These are phyloP conservation scores for Cephalopachus bancanus DNA, from an alignment of 2,797 vertebrate species.

Conservation along the genomic window DNA sequence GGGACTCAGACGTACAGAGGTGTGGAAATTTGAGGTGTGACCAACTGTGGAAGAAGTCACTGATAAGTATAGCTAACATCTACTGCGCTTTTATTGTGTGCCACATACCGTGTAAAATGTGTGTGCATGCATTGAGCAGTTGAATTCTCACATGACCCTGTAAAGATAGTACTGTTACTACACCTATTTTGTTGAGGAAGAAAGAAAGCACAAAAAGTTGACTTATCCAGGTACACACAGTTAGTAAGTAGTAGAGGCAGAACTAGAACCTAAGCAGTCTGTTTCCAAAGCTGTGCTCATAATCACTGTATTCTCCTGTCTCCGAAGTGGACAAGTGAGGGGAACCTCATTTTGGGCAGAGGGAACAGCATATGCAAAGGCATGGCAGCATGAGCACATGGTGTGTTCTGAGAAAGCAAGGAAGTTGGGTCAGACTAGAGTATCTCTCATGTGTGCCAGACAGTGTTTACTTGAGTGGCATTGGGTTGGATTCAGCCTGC, in stretches of 20 bases:
- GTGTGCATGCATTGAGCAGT: background rate
- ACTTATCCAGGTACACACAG: background rate
- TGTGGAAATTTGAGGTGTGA: background rate
- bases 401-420: conserved; percentile 11
- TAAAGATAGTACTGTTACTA: background rate
- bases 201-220: background rate
- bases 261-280: background rate
- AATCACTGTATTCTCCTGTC: background rate
- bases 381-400: background rate
- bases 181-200: background rate
- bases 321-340: background rate
- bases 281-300: background rate
- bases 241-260: background rate
- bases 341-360: background rate
- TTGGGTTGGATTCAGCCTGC: background rate
- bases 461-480: background rate
- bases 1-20: too few relatives aligned
- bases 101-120: background rate
- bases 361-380: background rate
- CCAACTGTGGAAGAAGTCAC: background rate
- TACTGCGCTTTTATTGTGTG: background rate
- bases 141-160: background rate
- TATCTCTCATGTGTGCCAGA: background rate
- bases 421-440: background rate
- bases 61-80: background rate